These are phyloP conservation scores for Xyrauchen texanus DNA, from an alignment of 2,113 vertebrate genomes.

Conservation along the genomic window DNA sequence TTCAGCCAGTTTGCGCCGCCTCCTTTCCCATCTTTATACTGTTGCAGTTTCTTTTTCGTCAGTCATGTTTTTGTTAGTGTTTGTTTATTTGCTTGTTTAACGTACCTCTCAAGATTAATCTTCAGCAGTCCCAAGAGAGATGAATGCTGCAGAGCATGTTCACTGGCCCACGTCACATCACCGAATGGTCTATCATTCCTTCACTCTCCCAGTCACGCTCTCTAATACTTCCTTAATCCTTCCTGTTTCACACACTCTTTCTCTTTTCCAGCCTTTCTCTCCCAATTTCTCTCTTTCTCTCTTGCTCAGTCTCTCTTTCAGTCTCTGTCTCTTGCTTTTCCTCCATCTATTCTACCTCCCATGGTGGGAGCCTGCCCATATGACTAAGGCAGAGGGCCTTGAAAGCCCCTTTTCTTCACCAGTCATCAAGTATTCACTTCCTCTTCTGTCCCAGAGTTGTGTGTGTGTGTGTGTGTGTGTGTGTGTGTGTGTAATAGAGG, in stretches of 20 bases:
- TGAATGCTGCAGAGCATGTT: not conserved
- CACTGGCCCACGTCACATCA: not conserved
- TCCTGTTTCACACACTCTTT: constrained; percentile 12
- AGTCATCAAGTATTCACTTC: constrained; percentile 47
- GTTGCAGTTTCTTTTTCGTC: not conserved
- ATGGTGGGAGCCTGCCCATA: constrained; percentile 43
- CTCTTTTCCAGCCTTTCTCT: constrained; percentile 48
- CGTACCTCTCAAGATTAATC: not conserved
- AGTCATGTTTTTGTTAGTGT: not conserved
- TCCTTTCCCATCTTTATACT: too few relatives aligned
- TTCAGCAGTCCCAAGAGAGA: not conserved
- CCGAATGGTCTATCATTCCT: not conserved
- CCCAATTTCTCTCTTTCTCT: constrained; percentile 50
- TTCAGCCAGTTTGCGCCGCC: too few relatives aligned
- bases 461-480: constrained; percentile 4
- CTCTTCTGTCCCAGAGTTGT: constrained; percentile 14
- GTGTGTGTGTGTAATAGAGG: constrained; percentile 5
- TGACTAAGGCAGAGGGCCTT: constrained; percentile 33
- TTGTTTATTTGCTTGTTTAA: not conserved
- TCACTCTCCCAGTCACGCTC: constrained; percentile 20
- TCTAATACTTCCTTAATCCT: not conserved
- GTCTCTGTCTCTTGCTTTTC: constrained; percentile 2
- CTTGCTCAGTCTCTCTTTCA: constrained; percentile 50
- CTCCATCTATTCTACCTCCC: constrained; percentile 10
- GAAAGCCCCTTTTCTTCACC: constrained; percentile 47